Evolutionary conservation across 2,888 invertebrate species (phyloP), one percentile per base, ranked within the genome.

Genomic region (Thymelicus sylvestris): DNA sequence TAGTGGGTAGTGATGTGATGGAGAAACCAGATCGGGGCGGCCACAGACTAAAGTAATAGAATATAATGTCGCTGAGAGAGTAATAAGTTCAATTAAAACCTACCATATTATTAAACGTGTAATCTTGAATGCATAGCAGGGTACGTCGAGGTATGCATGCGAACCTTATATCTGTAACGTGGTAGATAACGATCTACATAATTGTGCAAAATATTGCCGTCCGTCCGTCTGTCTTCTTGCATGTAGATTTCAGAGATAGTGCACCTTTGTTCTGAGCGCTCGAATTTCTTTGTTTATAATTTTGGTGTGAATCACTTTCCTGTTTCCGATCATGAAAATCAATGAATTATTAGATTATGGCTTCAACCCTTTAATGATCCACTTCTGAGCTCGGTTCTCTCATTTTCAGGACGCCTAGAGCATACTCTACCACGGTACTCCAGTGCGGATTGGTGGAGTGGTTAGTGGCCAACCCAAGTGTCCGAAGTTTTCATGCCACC

Each of bases 131-230:
- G 80, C 77, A 78, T 80, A 80, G 81, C 78, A 75, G 80, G 80
- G 77, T 74, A 77, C 78, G 80, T 81, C 80, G 76, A 52, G 67
- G 76, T 74, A 75, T 77, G 82, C 82, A 79, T 81, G 83, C 84
- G 83, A 83, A 83, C 80, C 81, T 83, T 82, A 82, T 88, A 86
- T 87, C 84, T 83, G 84, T 83, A 79, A 75, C 71, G 71, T 80
- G 76, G 74, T 71, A 79, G 90, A 91, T 92, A 79, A 71, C 74
- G 83, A 92, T 91, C 91, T 81, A 75, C 80, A 83, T 90, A 90
- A 90, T 91, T 92, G 88, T 87, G 83, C 84, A 88, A 91, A 90
- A 88, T 88, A 87, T 87, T 82, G 84, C 83, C 84, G 75, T 87
- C 82, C 82, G 85, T 85, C 81, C 81, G 86, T 88, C 83, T 86